Evolutionary conservation across 2,113 vertebrate genomes (phyloP).

Genomic region (Ailuropoda melanoleuca): DNA sequence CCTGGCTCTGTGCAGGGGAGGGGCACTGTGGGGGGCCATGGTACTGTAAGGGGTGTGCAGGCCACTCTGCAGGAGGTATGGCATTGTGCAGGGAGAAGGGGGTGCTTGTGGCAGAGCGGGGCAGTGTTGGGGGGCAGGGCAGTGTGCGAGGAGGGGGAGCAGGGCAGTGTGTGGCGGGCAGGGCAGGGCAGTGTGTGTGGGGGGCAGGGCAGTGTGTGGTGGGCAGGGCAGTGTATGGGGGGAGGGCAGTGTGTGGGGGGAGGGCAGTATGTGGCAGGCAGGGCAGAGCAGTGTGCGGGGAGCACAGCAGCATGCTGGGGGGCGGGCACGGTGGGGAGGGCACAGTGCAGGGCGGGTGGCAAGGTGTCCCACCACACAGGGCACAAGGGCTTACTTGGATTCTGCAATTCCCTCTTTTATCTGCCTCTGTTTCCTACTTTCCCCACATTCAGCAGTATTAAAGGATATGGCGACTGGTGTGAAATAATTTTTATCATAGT

Average conservation of each 20-base stretch:
- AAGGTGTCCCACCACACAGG: accelerated
- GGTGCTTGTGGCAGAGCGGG: too few species aligned
- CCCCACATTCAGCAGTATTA: neutral
- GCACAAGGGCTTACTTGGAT: neutral
- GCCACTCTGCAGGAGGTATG: neutral
- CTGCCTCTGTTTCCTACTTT: neutral
- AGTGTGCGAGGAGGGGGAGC: too few species aligned
- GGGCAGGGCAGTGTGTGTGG: too few species aligned
- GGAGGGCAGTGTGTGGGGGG: too few species aligned
- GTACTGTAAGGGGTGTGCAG: neutral
- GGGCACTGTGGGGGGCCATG: neutral
- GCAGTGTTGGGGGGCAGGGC: accelerated
- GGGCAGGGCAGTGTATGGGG: too few species aligned
- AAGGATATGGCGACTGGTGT: neutral
- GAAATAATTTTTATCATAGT: too few species aligned
- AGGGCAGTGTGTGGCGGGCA: too few species aligned
- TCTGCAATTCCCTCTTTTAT: neutral
- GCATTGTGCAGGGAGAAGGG: too few species aligned
- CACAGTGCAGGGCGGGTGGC: neutral
- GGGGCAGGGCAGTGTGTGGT: too few species aligned
- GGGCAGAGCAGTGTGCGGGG: too few species aligned
- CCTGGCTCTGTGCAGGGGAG: neutral
- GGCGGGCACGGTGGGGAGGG: neutral
- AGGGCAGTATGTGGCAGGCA: too few species aligned
- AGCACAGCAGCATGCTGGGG: too few species aligned